Conservation (phyloP, 2,888 invertebrate species). For the Epiblema foenella region DNA sequence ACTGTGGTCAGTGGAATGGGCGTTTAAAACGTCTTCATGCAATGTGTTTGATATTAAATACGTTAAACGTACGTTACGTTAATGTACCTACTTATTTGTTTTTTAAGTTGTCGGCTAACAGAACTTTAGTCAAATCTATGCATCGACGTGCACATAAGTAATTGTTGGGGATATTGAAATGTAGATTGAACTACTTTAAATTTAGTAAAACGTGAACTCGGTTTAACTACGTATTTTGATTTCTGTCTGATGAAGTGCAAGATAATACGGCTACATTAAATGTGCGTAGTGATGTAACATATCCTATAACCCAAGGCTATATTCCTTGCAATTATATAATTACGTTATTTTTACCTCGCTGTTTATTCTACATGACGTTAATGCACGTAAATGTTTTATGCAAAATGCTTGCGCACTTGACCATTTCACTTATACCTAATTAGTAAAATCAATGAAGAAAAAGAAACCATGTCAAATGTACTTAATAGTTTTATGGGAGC, state of each 20-base stretch:
- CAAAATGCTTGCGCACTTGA: neutral
- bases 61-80: too few relatives aligned
- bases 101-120: neutral
- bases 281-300: neutral
- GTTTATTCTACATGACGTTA: neutral
- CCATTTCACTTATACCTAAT: neutral
- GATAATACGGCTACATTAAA: too few relatives aligned
- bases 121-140: neutral
- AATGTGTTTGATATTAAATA: slow-evolving; percentile 35
- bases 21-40: slow-evolving; percentile 48
- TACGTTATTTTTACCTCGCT: neutral
- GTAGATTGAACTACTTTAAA: too few relatives aligned
- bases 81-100: neutral
- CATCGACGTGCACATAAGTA: too few relatives aligned
- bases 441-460: neutral
- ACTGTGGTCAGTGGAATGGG: slow-evolving; percentile 46
- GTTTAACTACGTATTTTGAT: too few relatives aligned
- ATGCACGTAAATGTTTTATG: neutral
- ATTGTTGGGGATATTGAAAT: too few relatives aligned
- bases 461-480: neutral
- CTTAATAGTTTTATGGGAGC: neutral
- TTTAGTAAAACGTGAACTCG: too few relatives aligned
- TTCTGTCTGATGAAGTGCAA: too few relatives aligned
- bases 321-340: neutral
- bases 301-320: neutral